A percentile compares a stretch with the other conserved stretches of the same genome.
Conservation (phyloP, 2,888 invertebrate genomes). For the Molanna angustata region DNA sequence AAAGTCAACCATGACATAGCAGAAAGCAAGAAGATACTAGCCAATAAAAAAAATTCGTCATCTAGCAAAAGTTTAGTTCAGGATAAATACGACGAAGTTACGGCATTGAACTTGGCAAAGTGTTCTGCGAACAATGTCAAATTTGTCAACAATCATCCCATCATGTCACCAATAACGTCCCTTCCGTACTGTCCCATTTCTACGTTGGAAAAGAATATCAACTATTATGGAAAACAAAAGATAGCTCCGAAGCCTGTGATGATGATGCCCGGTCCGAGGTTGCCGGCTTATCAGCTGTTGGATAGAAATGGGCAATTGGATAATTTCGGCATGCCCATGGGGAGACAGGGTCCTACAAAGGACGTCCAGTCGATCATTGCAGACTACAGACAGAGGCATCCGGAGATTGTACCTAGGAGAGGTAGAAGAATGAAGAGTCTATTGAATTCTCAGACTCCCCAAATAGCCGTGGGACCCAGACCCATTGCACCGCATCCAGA, state of each 20-base stretch:
- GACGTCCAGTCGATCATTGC: constrained; percentile 82
- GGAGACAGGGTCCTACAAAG: constrained; percentile 73
- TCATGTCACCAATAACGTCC: constrained; percentile 36
- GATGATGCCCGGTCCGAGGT: constrained; percentile 39
- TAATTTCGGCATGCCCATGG: constrained; percentile 54
- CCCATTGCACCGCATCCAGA: constrained; percentile 46
- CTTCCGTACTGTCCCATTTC: constrained; percentile 15
- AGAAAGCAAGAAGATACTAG: constrained; percentile 5
- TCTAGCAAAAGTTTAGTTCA: constrained; percentile 16
- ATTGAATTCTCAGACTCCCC: constrained; percentile 46
- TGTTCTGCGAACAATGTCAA: constrained; percentile 3
- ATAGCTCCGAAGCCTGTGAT: constrained; percentile 47
- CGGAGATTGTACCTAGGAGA: constrained; percentile 68
- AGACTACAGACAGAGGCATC: constrained; percentile 74
- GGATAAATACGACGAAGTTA: constrained; percentile 20
- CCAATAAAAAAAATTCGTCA: not conserved
- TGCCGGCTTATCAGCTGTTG: constrained; percentile 33
- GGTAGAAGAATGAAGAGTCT: constrained; percentile 61
- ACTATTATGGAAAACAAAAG: constrained; percentile 41
- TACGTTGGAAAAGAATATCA: constrained; percentile 9
- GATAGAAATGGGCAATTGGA: constrained; percentile 59
- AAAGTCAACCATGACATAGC: constrained; percentile 18
- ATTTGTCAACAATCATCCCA: constrained; percentile 18
- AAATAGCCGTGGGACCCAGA: constrained; percentile 44
- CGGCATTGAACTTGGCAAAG: constrained; percentile 1